These are phyloP conservation scores for Protobothrops flavoviridis DNA, from an alignment of 2,113 vertebrate species.

Conservation along the genomic window DNA sequence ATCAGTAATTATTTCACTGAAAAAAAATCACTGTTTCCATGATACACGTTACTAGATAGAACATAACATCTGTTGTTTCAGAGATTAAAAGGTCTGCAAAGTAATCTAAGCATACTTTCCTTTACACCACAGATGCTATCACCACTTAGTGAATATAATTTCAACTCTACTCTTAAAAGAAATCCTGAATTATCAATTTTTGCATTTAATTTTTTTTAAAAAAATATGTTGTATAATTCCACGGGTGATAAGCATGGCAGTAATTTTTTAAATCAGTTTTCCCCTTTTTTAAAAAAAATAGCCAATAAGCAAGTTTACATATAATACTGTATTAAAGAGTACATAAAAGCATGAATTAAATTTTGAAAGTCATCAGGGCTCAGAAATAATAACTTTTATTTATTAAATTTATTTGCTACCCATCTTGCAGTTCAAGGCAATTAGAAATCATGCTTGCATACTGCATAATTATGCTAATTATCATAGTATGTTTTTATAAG, in stretches of 20 bases:
- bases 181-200: not conserved
- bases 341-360: not conserved
- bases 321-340: not conserved
- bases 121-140: constrained; percentile 7
- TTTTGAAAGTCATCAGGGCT: not conserved
- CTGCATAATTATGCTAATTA: not conserved
- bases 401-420: not conserved
- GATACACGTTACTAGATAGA: constrained; percentile 68
- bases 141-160: constrained; percentile 20
- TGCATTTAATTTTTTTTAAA: not conserved
- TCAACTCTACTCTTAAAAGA: constrained; percentile 17
- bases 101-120: constrained; percentile 52
- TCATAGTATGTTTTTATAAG: not conserved
- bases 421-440: not conserved
- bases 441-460: not conserved
- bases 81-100: constrained; percentile 60
- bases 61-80: constrained; percentile 77
- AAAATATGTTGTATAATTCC: not conserved
- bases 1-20: constrained; percentile 73
- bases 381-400: not conserved
- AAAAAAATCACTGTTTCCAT: constrained; percentile 74
- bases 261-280: not conserved
- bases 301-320: not conserved
- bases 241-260: not conserved
- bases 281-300: not conserved